Conservation (phyloP, 1,140 invertebrate genomes). For the Himalopsyche phryganea region DNA sequence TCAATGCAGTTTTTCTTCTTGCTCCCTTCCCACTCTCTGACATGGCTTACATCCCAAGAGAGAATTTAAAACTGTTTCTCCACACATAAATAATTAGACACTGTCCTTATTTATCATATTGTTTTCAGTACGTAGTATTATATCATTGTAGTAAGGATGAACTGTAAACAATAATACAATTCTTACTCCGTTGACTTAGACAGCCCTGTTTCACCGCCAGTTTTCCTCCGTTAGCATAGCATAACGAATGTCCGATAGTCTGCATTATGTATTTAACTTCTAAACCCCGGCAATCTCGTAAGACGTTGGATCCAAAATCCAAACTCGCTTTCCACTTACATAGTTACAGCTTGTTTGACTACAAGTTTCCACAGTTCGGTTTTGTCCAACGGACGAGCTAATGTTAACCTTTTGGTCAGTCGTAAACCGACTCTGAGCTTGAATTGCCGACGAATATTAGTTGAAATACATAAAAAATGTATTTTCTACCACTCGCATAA, state of each 20-base stretch:
- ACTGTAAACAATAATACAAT: no score
- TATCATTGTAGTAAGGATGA: no score
- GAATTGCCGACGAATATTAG: background rate
- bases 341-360: slow-evolving; percentile 35
- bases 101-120: no score
- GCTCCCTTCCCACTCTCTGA: no score
- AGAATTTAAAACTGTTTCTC: no score
- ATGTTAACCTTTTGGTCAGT: slow-evolving; percentile 34
- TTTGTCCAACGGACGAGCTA: slow-evolving; percentile 31
- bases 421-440: background rate
- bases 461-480: background rate
- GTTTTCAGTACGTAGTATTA: no score
- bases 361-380: slow-evolving; percentile 34
- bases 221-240: background rate
- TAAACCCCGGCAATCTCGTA: slow-evolving; percentile 17
- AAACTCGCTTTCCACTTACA: slow-evolving; percentile 33
- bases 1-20: no score
- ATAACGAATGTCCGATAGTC: slow-evolving; percentile 7
- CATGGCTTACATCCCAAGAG: no score
- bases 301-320: slow-evolving; percentile 27
- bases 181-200: no score
- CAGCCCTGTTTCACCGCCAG: no score
- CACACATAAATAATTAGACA: no score
- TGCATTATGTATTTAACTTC: slow-evolving; percentile 26
- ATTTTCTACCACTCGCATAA: no score